Evolutionary conservation across 2,888 invertebrate species (phyloP).

Genomic region (Bedellia somnulentella): DNA sequence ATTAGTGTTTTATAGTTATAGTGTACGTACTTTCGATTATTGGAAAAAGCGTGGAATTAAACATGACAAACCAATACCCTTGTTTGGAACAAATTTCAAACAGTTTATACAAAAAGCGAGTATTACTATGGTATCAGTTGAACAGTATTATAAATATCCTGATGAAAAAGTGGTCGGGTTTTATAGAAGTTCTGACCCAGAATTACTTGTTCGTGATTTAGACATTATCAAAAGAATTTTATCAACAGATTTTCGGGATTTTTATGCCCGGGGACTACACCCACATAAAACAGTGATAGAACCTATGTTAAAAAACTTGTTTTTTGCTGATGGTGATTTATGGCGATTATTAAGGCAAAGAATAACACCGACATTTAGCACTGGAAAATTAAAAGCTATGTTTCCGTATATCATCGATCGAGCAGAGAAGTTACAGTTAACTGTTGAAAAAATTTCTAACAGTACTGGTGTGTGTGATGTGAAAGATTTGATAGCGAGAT

Average conservation of each 20-base stretch:
- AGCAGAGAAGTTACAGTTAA: constrained; percentile 8
- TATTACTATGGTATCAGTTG: neutral
- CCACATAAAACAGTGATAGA: constrained; percentile 3
- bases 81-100: constrained; percentile 7
- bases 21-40: constrained; percentile 7
- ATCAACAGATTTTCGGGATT: constrained; percentile 7
- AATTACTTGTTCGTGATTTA: constrained; percentile 9
- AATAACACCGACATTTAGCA: constrained; percentile 13
- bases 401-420: constrained; percentile 12
- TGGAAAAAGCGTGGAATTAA: constrained; percentile 10
- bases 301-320: constrained; percentile 7
- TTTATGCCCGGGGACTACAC: constrained; percentile 8
- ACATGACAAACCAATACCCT: constrained; percentile 8
- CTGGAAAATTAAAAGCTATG: constrained; percentile 12
- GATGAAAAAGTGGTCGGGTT: constrained; percentile 9
- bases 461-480: constrained; percentile 2
- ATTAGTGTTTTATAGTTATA: neutral
- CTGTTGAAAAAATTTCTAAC: neutral
- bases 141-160: constrained; percentile 9
- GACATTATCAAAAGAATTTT: constrained; percentile 9
- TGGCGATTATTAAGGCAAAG: constrained; percentile 11
- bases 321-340: constrained; percentile 10
- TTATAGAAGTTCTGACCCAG: constrained; percentile 7
- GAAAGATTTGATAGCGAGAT: constrained; percentile 9
- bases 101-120: constrained; percentile 2